Conservation (phyloP, 2,113 vertebrate species). For the Poecilia latipinna region DNA sequence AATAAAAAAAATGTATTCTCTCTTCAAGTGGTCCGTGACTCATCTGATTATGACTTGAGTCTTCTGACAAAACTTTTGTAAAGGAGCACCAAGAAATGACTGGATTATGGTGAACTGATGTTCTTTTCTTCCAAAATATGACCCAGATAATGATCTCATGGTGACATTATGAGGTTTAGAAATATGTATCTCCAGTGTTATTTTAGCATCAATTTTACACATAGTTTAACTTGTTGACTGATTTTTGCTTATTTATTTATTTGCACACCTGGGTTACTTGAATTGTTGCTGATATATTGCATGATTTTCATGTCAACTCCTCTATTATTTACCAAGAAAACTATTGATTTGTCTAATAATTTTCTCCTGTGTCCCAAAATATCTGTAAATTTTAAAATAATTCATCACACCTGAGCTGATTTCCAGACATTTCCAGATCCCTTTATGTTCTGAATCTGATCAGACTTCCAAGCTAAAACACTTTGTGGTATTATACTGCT, state of each 20-base stretch:
- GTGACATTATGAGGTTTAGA: too few relatives aligned
- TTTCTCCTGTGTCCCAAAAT: background rate
- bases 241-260: background rate
- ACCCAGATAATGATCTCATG: too few relatives aligned
- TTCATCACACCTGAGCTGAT: conserved; percentile 31
- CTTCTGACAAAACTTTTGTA: background rate
- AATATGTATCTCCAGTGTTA: background rate
- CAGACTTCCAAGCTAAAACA: conserved; percentile 60
- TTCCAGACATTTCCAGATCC: conserved; percentile 28
- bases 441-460: conserved; percentile 27
- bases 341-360: background rate
- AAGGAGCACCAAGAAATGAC: background rate
- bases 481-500: conserved; percentile 54
- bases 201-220: background rate
- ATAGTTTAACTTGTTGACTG: background rate
- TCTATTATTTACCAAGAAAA: background rate
- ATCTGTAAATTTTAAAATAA: conserved; percentile 26
- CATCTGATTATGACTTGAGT: too few relatives aligned
- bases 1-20: too few relatives aligned
- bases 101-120: too few relatives aligned
- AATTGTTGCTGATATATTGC: too few relatives aligned
- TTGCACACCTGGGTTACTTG: background rate
- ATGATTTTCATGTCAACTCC: background rate
- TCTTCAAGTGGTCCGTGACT: too few relatives aligned
- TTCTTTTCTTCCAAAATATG: too few relatives aligned